Base-by-base conservation (phyloP, 2,797 vertebrate species). In the Myotis daubentonii region DNA sequence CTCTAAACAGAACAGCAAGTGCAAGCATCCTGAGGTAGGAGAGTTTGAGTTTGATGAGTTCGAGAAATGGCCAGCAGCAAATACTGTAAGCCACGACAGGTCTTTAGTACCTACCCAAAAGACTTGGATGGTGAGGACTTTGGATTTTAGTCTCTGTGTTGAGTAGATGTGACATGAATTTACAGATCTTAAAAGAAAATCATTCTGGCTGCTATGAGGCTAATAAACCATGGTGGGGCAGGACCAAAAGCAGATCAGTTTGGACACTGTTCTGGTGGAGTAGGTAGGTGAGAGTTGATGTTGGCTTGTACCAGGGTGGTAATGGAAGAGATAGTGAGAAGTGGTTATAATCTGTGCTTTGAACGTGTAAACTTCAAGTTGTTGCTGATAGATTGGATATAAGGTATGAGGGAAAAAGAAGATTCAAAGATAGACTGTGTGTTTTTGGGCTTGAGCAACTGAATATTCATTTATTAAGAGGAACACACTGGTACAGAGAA, bases 131-230 rank as follows among this genome's bases (percentile, higher is more conserved):
- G 41, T 86, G 47, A 92, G 62, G 49, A 60, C 30, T 94, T 91
- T 28, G 82, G 38, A 57, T 89, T 95, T 94, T 91, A 86, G 71
- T 92, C 6, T 89, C 70, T 78, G 36, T 78, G 60, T 71, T 79
- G 68, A 95, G 47, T 30, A 78, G 38, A 82, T 44, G 70, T 75
- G 72, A 30, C 16, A 4, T 20, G 75, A 93, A 19, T 76, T 90
- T 71, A 65, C 55, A 49, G 22, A 22, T 84, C 44, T 87, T 89
- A 41, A 70, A 51, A 75, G 53, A 51, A 89, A 79, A 76, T 81
- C 33, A 82, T 28, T 41, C 25, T 86, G 83, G 36, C 44, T 93
- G 70, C 23, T 44, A 5, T 79, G 76, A 89, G 33, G 38, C 28
- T 84, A 17, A 47, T 88, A 89, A 80, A 30, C 60, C 8, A 6